phyloP scores from a whole-genome alignment of 2,888 invertebrate species.

The Papilio gigon region DNA sequence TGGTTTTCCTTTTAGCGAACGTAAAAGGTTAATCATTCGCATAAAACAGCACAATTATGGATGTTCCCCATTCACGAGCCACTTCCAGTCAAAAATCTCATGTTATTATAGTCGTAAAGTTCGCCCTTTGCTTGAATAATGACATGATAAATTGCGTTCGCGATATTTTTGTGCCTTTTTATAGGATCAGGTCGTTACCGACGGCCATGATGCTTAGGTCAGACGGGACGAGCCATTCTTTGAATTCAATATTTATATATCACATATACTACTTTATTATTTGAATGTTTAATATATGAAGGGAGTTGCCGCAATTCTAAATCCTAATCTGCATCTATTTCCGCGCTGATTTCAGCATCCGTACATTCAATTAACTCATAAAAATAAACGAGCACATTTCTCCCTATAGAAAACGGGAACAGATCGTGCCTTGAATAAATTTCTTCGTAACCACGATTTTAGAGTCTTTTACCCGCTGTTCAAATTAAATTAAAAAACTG shows the following conservation, averaged over 20 bases:
- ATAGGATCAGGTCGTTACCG: constrained; percentile 48
- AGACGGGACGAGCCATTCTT: constrained; percentile 19
- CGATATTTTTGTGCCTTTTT: constrained; percentile 79
- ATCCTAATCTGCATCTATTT: constrained; percentile 18
- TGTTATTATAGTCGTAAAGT: constrained; percentile 82
- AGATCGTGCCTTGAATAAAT: constrained; percentile 25
- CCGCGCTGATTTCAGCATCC: constrained; percentile 3
- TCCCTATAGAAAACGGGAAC: constrained; percentile 12
- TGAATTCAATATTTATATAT: background rate
- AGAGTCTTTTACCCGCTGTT: constrained; percentile 5
- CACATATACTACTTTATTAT: background rate
- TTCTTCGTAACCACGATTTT: constrained; percentile 20
- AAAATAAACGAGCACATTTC: constrained; percentile 30
- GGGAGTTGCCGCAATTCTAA: background rate
- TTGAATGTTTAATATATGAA: background rate
- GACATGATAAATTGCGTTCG: constrained; percentile 81
- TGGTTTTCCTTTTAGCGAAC: constrained; percentile 18
- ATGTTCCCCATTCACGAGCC: constrained; percentile 74
- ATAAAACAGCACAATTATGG: constrained; percentile 77
- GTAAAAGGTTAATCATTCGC: constrained; percentile 39
- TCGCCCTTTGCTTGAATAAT: constrained; percentile 82
- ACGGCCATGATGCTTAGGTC: constrained; percentile 32
- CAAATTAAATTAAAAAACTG: constrained; percentile 16
- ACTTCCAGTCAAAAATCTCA: constrained; percentile 70
- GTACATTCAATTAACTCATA: constrained; percentile 31